phyloP scores from a whole-genome alignment of 2,797 vertebrate species.

The Acrossocheilus wenchowensis region DNA sequence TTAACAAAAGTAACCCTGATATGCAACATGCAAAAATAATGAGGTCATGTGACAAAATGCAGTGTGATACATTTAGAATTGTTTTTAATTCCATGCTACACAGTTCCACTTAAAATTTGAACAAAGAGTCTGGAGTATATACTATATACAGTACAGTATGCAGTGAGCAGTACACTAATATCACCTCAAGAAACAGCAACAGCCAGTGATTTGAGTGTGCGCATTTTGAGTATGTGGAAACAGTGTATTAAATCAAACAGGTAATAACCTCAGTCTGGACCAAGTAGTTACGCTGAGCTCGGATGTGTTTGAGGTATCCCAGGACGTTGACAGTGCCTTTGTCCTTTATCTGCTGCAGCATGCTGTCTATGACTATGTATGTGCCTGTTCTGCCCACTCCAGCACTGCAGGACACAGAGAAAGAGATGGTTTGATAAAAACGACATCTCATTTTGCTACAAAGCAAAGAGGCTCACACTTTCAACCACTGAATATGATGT shows the following conservation, averaged over 20 bases:
- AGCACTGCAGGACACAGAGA: conserved; percentile 79
- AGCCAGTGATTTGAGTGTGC: background rate
- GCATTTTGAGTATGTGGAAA: background rate
- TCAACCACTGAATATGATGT: background rate
- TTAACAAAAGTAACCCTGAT: background rate
- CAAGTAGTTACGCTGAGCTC: conserved; percentile 99
- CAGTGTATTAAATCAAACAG: background rate
- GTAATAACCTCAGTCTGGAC: conserved; percentile 95
- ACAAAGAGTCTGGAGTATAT: background rate
- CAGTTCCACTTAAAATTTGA: background rate
- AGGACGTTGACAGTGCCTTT: conserved; percentile 97
- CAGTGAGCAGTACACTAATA: background rate
- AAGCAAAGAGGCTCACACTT: background rate
- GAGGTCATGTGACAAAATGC: background rate
- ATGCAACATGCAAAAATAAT: background rate
- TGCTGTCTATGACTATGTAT: conserved; percentile 99
- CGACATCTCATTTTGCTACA: background rate
- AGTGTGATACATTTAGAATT: background rate
- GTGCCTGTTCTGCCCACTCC: conserved; percentile 99
- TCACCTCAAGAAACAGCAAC: background rate
- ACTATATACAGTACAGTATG: background rate
- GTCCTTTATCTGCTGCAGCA: conserved; percentile 99
- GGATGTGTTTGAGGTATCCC: conserved; percentile 98
- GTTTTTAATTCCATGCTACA: background rate
- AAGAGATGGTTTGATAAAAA: conserved; percentile 30